Evolutionary conservation across 2,797 vertebrate genomes (phyloP).

Genomic region (Linurgus olivaceus): DNA sequence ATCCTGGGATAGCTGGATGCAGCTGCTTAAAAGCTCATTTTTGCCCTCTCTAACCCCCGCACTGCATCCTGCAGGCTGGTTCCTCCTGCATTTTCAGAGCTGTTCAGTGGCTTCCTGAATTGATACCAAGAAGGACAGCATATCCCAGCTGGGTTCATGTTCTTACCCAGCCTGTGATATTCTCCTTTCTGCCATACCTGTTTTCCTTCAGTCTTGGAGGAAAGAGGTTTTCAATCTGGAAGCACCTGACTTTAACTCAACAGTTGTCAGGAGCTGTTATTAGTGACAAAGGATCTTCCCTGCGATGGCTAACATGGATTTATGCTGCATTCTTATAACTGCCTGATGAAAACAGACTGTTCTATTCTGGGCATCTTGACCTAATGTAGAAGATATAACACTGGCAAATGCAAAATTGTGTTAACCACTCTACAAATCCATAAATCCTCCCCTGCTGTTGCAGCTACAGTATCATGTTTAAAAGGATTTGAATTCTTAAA

Average conservation of each 20-base stretch:
- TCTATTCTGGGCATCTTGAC: background rate
- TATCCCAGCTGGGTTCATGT: background rate
- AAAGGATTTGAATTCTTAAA: constrained; percentile 56
- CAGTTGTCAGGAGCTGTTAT: background rate
- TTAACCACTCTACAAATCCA: constrained; percentile 40
- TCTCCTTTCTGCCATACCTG: background rate
- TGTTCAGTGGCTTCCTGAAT: background rate
- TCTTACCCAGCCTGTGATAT: background rate
- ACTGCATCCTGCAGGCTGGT: background rate
- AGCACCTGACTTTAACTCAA: background rate
- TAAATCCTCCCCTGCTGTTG: constrained; percentile 41
- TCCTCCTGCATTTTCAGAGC: background rate
- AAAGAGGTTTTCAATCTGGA: background rate
- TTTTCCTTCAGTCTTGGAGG: background rate
- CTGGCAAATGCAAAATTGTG: background rate
- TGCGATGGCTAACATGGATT: background rate
- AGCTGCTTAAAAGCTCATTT: background rate
- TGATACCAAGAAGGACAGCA: background rate
- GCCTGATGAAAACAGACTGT: background rate
- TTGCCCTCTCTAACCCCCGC: background rate
- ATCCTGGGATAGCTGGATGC: background rate
- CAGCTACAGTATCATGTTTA: constrained; percentile 44
- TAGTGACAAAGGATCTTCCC: background rate
- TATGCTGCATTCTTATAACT: background rate
- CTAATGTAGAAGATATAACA: background rate